These are phyloP conservation scores for Helostoma temminkii DNA, from an alignment of 2,797 vertebrate genomes.

Conservation along the genomic window DNA sequence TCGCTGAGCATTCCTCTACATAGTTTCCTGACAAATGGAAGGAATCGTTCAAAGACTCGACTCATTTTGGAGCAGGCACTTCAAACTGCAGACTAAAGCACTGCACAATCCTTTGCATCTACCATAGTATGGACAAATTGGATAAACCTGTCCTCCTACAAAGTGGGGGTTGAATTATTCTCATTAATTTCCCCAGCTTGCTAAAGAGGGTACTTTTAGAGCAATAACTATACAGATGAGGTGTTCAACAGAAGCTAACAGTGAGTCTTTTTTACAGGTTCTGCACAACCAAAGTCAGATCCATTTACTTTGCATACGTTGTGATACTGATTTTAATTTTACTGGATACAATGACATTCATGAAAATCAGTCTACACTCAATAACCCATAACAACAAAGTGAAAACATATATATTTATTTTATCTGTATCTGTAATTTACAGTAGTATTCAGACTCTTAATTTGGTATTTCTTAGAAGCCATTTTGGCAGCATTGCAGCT, in stretches of 20 bases:
- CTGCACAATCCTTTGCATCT: conserved; percentile 66
- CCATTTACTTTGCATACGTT: not conserved
- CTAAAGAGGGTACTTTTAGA: conserved; percentile 47
- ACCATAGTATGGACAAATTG: conserved; percentile 58
- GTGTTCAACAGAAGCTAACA: conserved; percentile 11
- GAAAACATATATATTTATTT: too few species aligned
- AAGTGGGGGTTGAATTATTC: conserved; percentile 50
- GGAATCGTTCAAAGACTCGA: conserved; percentile 61
- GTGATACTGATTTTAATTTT: not conserved
- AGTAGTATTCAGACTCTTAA: not conserved
- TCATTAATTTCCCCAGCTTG: conserved; percentile 68
- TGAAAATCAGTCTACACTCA: not conserved
- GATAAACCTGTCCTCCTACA: conserved; percentile 53
- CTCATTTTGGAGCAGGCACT: conserved; percentile 71
- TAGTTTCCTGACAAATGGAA: conserved; percentile 68
- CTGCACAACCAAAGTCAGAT: conserved; percentile 4
- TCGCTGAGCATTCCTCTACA: conserved; percentile 68
- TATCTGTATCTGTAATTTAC: not conserved
- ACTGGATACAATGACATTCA: not conserved
- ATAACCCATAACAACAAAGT: not conserved
- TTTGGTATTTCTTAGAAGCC: too few species aligned
- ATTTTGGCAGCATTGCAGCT: too few species aligned
- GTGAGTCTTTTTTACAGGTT: conserved; percentile 23
- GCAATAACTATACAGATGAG: conserved; percentile 29
- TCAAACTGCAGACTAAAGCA: conserved; percentile 69